Conservation (phyloP, 2,113 vertebrate species). For the Takifugu bimaculatus region DNA sequence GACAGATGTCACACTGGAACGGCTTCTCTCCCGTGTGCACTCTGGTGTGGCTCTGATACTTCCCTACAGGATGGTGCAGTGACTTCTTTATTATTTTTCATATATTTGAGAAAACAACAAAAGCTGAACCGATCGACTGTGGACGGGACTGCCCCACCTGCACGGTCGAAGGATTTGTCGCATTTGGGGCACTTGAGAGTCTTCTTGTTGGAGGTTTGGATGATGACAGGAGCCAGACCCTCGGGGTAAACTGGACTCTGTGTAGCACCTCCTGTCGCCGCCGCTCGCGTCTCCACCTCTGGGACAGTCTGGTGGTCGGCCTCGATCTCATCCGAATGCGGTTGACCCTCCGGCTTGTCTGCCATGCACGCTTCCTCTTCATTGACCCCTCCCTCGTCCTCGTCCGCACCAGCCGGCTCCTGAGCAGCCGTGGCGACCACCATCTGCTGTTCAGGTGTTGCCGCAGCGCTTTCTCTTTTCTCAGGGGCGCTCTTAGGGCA, state of each 20-base stretch:
- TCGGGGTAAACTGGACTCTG: conserved; percentile 75
- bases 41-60: conserved; percentile 94
- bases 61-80: conserved; percentile 71
- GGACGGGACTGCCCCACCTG: conserved; percentile 77
- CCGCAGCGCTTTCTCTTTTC: conserved; percentile 5
- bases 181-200: conserved; percentile 92
- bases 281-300: conserved; percentile 43
- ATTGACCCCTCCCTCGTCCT: conserved; percentile 68
- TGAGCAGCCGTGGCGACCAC: too few species aligned
- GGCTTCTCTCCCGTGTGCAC: conserved; percentile 98
- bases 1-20: conserved; percentile 96
- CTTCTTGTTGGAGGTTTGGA: conserved; percentile 86
- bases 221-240: conserved; percentile 83
- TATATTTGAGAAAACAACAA: too few species aligned
- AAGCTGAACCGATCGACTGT: not conserved
- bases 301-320: conserved; percentile 67
- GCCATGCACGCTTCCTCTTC: conserved; percentile 27
- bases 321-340: conserved; percentile 65
- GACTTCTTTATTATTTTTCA: not conserved
- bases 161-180: conserved; percentile 93
- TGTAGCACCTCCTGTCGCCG: conserved; percentile 56
- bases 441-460: too few species aligned
- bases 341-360: conserved; percentile 54
- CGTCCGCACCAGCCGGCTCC: conserved; percentile 59
- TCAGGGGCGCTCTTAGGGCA: conserved; percentile 19